Evolutionary conservation across 1,140 invertebrate species (phyloP).

Genomic region (Dryas iulia): DNA sequence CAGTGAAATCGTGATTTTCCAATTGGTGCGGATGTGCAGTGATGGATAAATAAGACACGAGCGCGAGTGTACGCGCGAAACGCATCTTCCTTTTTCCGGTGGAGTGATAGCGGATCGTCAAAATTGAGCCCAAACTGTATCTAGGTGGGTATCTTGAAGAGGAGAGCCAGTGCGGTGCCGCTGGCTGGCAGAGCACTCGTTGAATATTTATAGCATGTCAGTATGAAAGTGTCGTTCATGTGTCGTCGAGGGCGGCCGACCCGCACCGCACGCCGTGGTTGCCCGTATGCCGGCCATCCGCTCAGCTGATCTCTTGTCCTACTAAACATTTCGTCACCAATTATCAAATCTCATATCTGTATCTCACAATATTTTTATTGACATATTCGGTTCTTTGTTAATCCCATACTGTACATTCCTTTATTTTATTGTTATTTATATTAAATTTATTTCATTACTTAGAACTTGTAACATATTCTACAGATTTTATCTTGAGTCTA

Average conservation of each 20-base stretch:
- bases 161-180: conserved; percentile 37
- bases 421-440: too few species aligned
- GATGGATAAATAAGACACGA: conserved; percentile 74
- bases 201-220: conserved; percentile 75
- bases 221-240: conserved; percentile 65
- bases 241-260: conserved; percentile 37
- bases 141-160: conserved; percentile 64
- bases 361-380: conserved; percentile 38
- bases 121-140: conserved; percentile 80
- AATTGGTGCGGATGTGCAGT: conserved; percentile 77
- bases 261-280: conserved; percentile 25
- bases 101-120: conserved; percentile 68
- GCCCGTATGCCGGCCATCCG: conserved; percentile 44
- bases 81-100: conserved; percentile 55
- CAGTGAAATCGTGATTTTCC: conserved; percentile 76
- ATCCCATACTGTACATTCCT: too few species aligned
- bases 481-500: too few species aligned
- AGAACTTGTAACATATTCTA: too few species aligned
- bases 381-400: conserved; percentile 9
- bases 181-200: conserved; percentile 50
- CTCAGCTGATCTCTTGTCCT: conserved; percentile 66
- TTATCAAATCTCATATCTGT: conserved; percentile 42
- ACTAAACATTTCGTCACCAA: conserved; percentile 42
- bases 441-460: too few species aligned
- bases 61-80: conserved; percentile 54